A percentile compares a stretch with the other conserved stretches of the same genome.
These are phyloP conservation scores for Drosophila greeni DNA, from an alignment of 2,888 invertebrate species.

Conservation along the genomic window DNA sequence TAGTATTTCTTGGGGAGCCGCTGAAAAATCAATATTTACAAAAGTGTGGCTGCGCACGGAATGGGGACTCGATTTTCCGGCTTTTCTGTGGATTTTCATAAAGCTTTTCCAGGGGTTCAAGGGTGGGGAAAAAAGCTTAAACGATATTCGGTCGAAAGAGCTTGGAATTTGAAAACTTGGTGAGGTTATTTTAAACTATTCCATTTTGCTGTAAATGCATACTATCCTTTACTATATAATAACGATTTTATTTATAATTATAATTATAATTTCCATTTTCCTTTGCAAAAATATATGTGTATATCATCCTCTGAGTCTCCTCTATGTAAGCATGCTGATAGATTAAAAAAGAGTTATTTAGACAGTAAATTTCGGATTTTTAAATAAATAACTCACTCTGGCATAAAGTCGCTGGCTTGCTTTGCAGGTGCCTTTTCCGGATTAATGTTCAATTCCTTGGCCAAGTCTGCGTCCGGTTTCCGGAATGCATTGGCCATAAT, in stretches of 20 bases:
- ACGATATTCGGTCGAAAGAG: neutral
- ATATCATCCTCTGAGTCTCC: neutral
- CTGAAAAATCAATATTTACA: constrained; percentile 40
- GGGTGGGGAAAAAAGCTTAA: constrained; percentile 1
- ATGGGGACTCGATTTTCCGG: constrained; percentile 6
- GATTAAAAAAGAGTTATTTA: too few species aligned
- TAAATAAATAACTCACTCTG: constrained; percentile 29
- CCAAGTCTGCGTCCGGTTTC: constrained; percentile 44
- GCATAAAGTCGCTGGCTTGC: constrained; percentile 37
- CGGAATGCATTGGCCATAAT: constrained; percentile 75
- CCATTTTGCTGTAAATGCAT: neutral
- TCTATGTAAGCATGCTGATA: constrained; percentile 42
- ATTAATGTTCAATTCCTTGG: constrained; percentile 43
- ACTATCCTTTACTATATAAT: neutral
- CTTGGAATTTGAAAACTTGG: neutral
- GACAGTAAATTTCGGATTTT: neutral
- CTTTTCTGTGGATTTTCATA: neutral
- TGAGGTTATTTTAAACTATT: neutral
- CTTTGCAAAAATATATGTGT: constrained; percentile 37
- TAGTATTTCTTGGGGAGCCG: too few species aligned
- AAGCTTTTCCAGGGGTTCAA: constrained; percentile 3
- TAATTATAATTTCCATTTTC: constrained; percentile 9
- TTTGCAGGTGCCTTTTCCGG: constrained; percentile 27
- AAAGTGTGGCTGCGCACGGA: constrained; percentile 25
- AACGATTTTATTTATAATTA: constrained; percentile 11